A percentile compares a stretch with the other conserved stretches of the same genome.
Evolutionary conservation across 2,888 invertebrate genomes (phyloP).

Genomic region (Epinotia ramella): DNA sequence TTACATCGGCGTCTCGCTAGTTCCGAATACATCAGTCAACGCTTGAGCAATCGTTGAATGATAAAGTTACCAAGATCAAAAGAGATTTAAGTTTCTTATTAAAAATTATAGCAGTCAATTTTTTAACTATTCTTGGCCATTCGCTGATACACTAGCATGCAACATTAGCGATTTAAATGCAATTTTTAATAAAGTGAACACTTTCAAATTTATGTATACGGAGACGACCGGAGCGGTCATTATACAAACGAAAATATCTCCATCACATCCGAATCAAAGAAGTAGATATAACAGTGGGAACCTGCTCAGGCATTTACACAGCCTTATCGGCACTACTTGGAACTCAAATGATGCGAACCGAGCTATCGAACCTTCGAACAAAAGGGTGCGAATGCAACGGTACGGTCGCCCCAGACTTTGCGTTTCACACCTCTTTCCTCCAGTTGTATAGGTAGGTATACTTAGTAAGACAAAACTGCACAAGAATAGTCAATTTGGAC

Average conservation of each 20-base stretch:
- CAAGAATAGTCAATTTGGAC: too few species aligned
- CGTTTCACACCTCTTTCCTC: slow-evolving; percentile 43
- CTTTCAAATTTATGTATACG: slow-evolving; percentile 79
- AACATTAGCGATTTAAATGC: slow-evolving; percentile 82
- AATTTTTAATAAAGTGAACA: slow-evolving; percentile 81
- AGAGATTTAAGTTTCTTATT: slow-evolving; percentile 42
- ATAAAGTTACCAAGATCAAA: slow-evolving; percentile 49
- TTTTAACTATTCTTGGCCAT: slow-evolving; percentile 54
- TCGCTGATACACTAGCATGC: slow-evolving; percentile 71
- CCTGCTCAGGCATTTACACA: slow-evolving; percentile 61
- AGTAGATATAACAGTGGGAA: slow-evolving; percentile 50
- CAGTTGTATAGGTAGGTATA: too few species aligned
- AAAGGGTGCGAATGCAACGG: slow-evolving; percentile 68
- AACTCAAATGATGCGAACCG: slow-evolving; percentile 61
- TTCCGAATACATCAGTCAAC: slow-evolving; percentile 67
- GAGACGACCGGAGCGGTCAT: slow-evolving; percentile 62
- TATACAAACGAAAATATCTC: slow-evolving; percentile 66
- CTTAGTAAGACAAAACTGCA: too few species aligned
- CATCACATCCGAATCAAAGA: slow-evolving; percentile 69
- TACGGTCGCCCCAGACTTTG: slow-evolving; percentile 62
- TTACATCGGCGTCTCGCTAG: slow-evolving; percentile 50
- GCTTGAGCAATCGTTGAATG: slow-evolving; percentile 79
- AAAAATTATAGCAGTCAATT: slow-evolving; percentile 48
- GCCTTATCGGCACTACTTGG: slow-evolving; percentile 70
- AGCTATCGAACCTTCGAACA: slow-evolving; percentile 49